Conservation (phyloP, 2,797 vertebrate species). For the Phaenicophaeus curvirostris region DNA sequence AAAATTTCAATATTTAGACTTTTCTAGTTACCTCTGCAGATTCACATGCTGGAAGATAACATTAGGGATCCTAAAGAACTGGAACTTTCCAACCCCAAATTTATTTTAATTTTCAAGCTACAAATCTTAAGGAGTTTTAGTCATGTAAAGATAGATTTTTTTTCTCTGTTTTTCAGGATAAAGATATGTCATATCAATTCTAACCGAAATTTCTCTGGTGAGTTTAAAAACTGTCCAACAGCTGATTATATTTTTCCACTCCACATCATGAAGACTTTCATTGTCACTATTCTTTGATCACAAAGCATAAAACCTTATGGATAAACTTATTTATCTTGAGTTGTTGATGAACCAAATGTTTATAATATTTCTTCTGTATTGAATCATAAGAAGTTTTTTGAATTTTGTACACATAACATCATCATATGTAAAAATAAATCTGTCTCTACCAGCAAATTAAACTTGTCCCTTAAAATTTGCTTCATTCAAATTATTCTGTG, state of each 20-base stretch:
- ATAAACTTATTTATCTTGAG: neutral
- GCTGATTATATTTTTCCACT: neutral
- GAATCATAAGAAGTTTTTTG: neutral
- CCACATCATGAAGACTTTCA: neutral
- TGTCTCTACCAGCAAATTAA: neutral
- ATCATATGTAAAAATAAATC: neutral
- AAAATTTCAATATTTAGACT: neutral
- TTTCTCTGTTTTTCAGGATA: neutral
- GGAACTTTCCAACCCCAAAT: neutral
- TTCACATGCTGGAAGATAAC: rapidly evolving
- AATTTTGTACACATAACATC: neutral
- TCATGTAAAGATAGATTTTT: neutral
- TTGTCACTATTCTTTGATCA: neutral
- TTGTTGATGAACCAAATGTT: neutral
- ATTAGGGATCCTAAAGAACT: neutral
- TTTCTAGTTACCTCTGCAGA: neutral
- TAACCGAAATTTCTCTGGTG: neutral
- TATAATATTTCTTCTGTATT: neutral
- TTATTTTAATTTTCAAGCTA: neutral
- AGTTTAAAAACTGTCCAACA: neutral
- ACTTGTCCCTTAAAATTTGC: neutral
- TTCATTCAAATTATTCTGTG: neutral
- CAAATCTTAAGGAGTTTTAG: neutral
- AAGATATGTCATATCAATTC: neutral
- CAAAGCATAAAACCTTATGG: neutral